Base-by-base conservation (phyloP, 2,113 vertebrate genomes). In the Balaeniceps rex region DNA sequence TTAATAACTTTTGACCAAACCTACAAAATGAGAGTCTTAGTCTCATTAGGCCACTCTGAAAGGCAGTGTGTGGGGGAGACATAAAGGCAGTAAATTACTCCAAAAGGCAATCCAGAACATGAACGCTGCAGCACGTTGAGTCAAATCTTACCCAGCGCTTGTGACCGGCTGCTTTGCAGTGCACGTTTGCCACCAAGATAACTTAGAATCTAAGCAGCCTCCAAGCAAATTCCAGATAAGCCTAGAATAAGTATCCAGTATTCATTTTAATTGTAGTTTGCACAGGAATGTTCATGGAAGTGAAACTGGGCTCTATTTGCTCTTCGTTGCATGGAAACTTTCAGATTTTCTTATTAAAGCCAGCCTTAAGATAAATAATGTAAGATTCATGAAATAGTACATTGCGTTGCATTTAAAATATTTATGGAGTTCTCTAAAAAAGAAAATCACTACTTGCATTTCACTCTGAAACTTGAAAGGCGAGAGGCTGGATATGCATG, bases 321-420 rank as follows among this genome's bases (percentile, higher is more conserved):
- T 44, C 81, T 87, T 65, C 19, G 3, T 33, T 68, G 36, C 84
- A 74, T 29, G 75, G 9, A 92, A 81, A 93, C 74, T 83, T 89
- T 64, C 57, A 80, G 51, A 40, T 91, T 91, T 97, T 80, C 68
- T 94, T 97, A 97, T 94, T 97, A 97, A 97, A 96, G 52, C 77
- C 74, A 93, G 86, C 81, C 81, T 97, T 96, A 97, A 93, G 92
- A 98, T 98, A 98, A 98, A 98, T 98, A 97, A 98, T 97, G 89
- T 79, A 98, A 42, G 65, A 93, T 96, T 94, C 87, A 92, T 95
- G 93, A 97, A 94, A 96, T 1, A 29, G 87, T 78, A 96, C 49
- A 90, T 42, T 92, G 87, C 57, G 58, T 95, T 95, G 90, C 77
- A 94, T 94, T 96, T 98, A 87, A 98, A 98, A 98, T 98, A 98